Conservation (phyloP, 2,888 invertebrate genomes). For the Amiota mariae region DNA sequence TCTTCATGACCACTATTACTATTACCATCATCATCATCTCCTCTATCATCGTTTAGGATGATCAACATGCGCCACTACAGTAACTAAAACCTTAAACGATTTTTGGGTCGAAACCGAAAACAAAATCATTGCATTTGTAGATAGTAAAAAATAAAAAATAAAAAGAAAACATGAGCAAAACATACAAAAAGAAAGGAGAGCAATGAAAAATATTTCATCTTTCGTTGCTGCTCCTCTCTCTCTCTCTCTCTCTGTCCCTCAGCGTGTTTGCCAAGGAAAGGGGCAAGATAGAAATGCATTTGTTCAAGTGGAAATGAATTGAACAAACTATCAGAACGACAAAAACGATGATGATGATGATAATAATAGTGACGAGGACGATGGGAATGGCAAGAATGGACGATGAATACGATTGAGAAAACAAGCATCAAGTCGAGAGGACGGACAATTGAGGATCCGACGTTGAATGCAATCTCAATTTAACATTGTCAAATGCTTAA, state of each 20-base stretch:
- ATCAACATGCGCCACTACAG: conserved; percentile 1
- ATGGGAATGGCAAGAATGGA: conserved; percentile 31
- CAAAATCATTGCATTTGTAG: neutral
- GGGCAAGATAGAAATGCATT: conserved; percentile 58
- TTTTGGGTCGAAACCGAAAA: neutral
- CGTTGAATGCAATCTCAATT: conserved; percentile 54
- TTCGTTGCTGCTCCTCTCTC: no score
- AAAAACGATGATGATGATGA: neutral
- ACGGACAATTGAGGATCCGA: no score
- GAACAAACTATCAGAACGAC: conserved; percentile 56
- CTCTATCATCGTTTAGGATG: conserved; percentile 1
- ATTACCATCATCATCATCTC: neutral
- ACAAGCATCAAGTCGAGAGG: neutral
- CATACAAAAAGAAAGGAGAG: neutral
- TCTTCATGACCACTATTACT: neutral
- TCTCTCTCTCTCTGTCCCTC: no score
- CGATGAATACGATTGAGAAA: neutral
- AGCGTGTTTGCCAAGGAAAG: neutral
- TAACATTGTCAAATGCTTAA: conserved; percentile 61
- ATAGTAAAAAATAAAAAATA: neutral
- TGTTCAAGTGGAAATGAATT: conserved; percentile 70
- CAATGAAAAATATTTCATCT: neutral
- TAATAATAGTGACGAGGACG: neutral
- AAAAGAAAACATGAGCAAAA: neutral
- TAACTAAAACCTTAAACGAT: neutral